These are phyloP conservation scores for Ageneiosus marmoratus DNA, from an alignment of 2,113 vertebrate genomes.

Conservation along the genomic window DNA sequence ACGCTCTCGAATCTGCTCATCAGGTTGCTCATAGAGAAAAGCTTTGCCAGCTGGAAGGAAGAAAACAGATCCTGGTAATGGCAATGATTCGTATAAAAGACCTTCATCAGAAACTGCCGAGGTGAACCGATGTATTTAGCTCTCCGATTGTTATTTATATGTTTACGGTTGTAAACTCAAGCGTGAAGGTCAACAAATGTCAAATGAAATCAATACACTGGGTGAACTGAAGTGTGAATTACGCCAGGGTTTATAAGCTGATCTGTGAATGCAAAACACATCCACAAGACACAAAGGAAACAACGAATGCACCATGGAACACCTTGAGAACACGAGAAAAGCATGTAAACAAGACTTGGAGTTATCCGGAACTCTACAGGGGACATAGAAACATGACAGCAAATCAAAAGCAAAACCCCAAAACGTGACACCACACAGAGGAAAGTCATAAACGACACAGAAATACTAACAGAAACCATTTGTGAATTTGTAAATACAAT, in stretches of 20 bases:
- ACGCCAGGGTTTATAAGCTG: neutral
- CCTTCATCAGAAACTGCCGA: conserved; percentile 1
- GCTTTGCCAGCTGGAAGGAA: conserved; percentile 8
- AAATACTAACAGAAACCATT: too few species aligned
- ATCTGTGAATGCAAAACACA: neutral
- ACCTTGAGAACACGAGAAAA: neutral
- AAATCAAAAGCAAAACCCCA: neutral
- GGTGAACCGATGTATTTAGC: neutral
- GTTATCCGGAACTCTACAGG: neutral
- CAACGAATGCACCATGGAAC: neutral
- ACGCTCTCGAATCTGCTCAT: neutral
- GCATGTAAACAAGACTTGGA: neutral
- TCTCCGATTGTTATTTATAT: neutral
- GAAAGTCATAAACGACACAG: neutral
- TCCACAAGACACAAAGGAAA: neutral
- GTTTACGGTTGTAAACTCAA: neutral
- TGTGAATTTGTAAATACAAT: too few species aligned
- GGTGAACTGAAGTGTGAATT: neutral
- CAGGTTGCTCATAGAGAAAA: conserved; percentile 14
- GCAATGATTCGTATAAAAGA: neutral
- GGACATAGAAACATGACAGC: neutral
- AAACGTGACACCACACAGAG: neutral
- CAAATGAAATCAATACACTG: neutral
- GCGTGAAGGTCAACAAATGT: neutral
- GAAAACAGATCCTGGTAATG: conserved; percentile 2